phyloP scores from a whole-genome alignment of 2,888 invertebrate genomes.

The Cosmia trapezina region DNA sequence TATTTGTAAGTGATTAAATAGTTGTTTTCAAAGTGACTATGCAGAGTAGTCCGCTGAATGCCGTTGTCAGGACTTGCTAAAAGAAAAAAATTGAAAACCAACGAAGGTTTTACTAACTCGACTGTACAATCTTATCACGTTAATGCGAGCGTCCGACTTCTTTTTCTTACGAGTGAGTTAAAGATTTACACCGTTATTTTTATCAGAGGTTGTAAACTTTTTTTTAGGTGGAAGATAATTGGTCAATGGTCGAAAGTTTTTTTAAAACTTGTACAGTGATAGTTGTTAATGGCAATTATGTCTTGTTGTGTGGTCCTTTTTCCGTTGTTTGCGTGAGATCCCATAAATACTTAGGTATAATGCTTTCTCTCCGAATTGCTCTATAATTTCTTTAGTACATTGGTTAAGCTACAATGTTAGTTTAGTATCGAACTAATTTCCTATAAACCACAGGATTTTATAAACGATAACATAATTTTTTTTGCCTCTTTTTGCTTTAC shows the following conservation, averaged over 20 bases:
- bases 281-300: conserved; percentile 32
- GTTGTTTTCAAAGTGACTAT: too few species aligned
- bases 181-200: conserved; percentile 54
- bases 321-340: conserved; percentile 31
- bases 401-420: too few species aligned
- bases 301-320: conserved; percentile 38
- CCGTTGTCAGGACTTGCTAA: too few species aligned
- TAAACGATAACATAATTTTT: not conserved
- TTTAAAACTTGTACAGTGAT: not conserved
- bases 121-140: too few species aligned
- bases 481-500: too few species aligned
- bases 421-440: too few species aligned
- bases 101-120: too few species aligned
- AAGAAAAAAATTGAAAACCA: too few species aligned
- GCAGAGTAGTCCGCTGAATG: too few species aligned
- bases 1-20: too few species aligned
- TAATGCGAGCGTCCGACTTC: conserved; percentile 35
- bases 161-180: conserved; percentile 39
- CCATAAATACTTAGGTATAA: not conserved
- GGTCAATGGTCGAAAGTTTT: conserved; percentile 25
- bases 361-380: not conserved
- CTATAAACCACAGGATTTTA: not conserved
- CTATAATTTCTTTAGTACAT: not conserved
- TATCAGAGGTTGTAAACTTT: conserved; percentile 42
- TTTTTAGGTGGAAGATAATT: conserved; percentile 31